Base-by-base conservation (phyloP, 2,888 invertebrate species). In the Eupithecia dodoneata region DNA sequence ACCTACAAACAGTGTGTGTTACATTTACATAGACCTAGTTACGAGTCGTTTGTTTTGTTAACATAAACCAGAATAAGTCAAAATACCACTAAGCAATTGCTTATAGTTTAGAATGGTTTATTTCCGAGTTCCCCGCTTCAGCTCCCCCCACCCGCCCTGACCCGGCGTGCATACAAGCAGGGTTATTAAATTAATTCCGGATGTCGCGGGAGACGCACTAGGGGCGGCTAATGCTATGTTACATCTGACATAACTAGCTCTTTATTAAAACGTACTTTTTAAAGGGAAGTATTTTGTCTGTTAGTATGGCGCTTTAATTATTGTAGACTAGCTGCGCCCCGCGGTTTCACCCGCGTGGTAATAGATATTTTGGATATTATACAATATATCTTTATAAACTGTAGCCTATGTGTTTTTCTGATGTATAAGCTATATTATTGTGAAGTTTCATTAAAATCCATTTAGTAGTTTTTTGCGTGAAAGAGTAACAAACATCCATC, bases 181-280 rank as follows among this genome's bases (percentile, higher is more conserved):
- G 65, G 86, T 88, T 90, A 90, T 90, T 88, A 89, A 88, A 89
- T 91, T 90, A 91, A 91, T 90, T 85, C 85, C 85, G 88, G 85
- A 73, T 87, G 83, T 74, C 77, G 73, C 59, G 82, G 83, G 83
- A 84, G 18, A 63, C 30, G 30, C 63, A 30, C 10, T 30, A 18
- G 30, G 9, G 59, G 59, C 59, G 3, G 55, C 55, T 18, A 59
- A 30, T 63, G 63, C 63, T 30, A 59, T 59, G 63, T 63, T 63
- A 63, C 10, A 63, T 63, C 30, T 63, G 63, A 63, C 63, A 12
- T 12, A 63, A 30, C 30, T 30, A 30, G 63, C 30, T 63, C 63
- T 30, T 59, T 18, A 59, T 59, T 18, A 18, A 59, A 18, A 0
- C 18, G 10, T 10, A 59, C 59, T 18, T 18, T 59, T 18, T 59